These are phyloP conservation scores for Mormyrus iriodes DNA, from an alignment of 2,113 vertebrate genomes.

Conservation along the genomic window DNA sequence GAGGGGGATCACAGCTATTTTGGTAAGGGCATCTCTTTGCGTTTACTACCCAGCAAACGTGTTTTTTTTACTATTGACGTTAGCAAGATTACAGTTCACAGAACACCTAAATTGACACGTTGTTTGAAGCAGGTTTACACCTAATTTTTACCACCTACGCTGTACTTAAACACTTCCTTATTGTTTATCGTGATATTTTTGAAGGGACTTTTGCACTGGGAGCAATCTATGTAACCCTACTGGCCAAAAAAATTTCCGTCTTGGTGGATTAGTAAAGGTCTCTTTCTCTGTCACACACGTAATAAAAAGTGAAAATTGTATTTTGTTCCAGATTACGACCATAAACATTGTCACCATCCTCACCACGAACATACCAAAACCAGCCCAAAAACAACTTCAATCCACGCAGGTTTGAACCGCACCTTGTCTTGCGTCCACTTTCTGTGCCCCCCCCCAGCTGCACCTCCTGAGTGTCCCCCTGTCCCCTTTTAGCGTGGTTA, in stretches of 20 bases:
- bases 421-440: background rate
- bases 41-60: background rate
- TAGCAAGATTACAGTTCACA: background rate
- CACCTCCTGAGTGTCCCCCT: background rate
- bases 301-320: background rate
- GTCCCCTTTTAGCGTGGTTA: slow-evolving; percentile 74
- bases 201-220: background rate
- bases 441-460: background rate
- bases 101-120: background rate
- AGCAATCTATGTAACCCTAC: background rate
- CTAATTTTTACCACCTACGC: background rate
- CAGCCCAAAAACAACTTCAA: slow-evolving; percentile 56
- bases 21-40: slow-evolving; percentile 18
- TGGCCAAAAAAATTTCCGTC: background rate
- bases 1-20: slow-evolving; percentile 27
- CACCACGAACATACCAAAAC: slow-evolving; percentile 42
- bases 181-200: background rate
- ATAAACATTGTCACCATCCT: slow-evolving; percentile 20
- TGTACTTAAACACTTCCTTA: background rate
- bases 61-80: background rate
- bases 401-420: slow-evolving; percentile 69
- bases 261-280: background rate
- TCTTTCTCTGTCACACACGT: background rate
- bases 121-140: background rate
- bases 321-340: slow-evolving; percentile 32